phyloP scores from a whole-genome alignment of 2,888 invertebrate genomes.

The Harpagoxenus sublaevis region DNA sequence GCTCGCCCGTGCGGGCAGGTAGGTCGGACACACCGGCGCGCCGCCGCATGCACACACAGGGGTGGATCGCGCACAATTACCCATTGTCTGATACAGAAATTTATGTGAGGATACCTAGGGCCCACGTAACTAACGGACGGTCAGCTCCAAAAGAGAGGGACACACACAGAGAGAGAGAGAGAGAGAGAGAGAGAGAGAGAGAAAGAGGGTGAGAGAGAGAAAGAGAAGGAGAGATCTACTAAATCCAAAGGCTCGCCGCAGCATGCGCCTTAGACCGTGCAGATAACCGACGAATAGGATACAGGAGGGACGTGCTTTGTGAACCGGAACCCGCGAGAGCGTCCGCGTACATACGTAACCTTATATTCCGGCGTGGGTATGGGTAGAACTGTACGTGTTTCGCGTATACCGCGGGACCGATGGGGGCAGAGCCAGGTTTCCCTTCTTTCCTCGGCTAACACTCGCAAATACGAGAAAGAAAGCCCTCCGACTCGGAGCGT shows the following conservation, averaged over 20 bases:
- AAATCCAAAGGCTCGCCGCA: constrained; percentile 72
- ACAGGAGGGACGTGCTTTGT: constrained; percentile 81
- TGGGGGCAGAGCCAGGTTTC: not conserved
- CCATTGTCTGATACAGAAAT: constrained; percentile 86
- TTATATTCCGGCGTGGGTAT: constrained; percentile 51
- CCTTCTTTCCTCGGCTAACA: constrained; percentile 53
- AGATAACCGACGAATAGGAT: constrained; percentile 82
- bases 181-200: constrained; percentile 32
- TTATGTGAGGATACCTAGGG: constrained; percentile 83
- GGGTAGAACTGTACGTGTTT: constrained; percentile 45
- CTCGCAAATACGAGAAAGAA: constrained; percentile 73
- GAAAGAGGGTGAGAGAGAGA: constrained; percentile 48
- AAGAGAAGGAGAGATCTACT: constrained; percentile 64
- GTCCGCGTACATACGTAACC: constrained; percentile 52
- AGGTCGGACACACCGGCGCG: constrained; percentile 57
- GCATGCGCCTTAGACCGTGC: constrained; percentile 81
- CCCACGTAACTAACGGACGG: constrained; percentile 83
- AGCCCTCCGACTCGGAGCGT: not conserved
- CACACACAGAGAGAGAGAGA: constrained; percentile 17
- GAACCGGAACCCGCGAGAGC: constrained; percentile 80
- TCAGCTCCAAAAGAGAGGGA: constrained; percentile 70
- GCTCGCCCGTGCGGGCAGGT: constrained; percentile 60
- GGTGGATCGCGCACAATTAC: constrained; percentile 85
- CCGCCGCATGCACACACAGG: constrained; percentile 71
- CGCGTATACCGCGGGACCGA: constrained; percentile 44